Conservation (phyloP, 2,797 vertebrate genomes). For the Enteromius afrohamiltoni region DNA sequence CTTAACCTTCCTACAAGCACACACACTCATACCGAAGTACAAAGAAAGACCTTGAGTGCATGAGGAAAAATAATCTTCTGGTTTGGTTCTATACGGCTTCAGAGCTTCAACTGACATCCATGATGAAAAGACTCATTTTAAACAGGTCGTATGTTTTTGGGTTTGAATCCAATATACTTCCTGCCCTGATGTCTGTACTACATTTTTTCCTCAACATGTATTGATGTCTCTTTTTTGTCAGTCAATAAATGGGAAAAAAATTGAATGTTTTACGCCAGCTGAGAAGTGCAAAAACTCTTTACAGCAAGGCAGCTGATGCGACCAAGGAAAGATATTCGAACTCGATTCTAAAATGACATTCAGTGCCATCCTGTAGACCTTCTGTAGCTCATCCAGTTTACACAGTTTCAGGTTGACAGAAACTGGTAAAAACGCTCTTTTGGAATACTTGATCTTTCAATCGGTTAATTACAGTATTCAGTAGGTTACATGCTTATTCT, state of each 20-base stretch:
- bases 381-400: not conserved
- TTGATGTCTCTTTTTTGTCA: not conserved
- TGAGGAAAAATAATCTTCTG: constrained; percentile 13
- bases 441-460: not conserved
- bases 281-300: not conserved
- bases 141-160: not conserved
- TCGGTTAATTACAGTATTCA: not conserved
- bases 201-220: not conserved
- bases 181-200: not conserved
- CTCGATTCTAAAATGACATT: not conserved
- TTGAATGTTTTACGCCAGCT: not conserved
- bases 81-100: not conserved
- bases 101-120: not conserved
- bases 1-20: constrained; percentile 14
- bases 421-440: not conserved
- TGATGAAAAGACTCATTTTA: constrained; percentile 7
- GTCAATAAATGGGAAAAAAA: not conserved
- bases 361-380: not conserved
- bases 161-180: not conserved
- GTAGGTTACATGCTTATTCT: not conserved
- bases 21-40: constrained; percentile 7
- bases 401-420: not conserved
- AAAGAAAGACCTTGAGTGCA: not conserved
- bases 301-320: not conserved
- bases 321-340: not conserved